A percentile compares a stretch with the other conserved stretches of the same genome.
These are phyloP conservation scores for Phyllotreta cruciferae DNA, from an alignment of 2,888 invertebrate genomes.

Conservation along the genomic window DNA sequence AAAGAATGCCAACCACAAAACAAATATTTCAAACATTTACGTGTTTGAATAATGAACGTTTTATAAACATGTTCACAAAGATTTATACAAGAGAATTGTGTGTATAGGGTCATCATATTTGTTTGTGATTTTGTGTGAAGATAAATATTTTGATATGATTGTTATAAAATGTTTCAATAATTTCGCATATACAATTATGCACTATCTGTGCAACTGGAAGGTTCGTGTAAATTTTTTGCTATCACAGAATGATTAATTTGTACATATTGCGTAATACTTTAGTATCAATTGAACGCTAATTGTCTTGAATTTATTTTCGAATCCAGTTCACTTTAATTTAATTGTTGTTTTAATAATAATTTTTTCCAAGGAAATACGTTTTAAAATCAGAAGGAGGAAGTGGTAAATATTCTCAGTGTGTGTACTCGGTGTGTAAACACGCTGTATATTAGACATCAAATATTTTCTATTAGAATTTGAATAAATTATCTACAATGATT, in stretches of 20 bases:
- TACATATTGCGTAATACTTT: conserved; percentile 6
- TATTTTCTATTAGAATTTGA: too few species aligned
- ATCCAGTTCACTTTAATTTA: too few species aligned
- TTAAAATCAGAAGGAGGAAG: too few species aligned
- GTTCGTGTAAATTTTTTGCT: conserved; percentile 11
- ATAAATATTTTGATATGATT: conserved; percentile 7
- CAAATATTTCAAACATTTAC: conserved; percentile 15
- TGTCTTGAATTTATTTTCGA: too few species aligned
- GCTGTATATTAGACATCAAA: too few species aligned
- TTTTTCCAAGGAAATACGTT: too few species aligned
- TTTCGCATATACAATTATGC: conserved; percentile 9
- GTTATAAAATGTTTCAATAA: neutral
- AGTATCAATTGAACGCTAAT: neutral
- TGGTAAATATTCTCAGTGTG: too few species aligned
- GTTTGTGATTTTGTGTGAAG: conserved; percentile 29
- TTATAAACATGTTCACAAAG: conserved; percentile 6
- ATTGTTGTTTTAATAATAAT: too few species aligned
- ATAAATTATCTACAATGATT: too few species aligned
- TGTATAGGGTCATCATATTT: conserved; percentile 25
- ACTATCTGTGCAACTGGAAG: conserved; percentile 19
- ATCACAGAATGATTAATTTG: conserved; percentile 33
- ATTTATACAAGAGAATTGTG: conserved; percentile 2
- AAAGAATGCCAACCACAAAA: conserved; percentile 22
- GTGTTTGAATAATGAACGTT: neutral
- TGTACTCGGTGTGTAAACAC: too few species aligned